Evolutionary conservation across 2,113 vertebrate genomes (phyloP).

Genomic region (Dinomys branickii): DNA sequence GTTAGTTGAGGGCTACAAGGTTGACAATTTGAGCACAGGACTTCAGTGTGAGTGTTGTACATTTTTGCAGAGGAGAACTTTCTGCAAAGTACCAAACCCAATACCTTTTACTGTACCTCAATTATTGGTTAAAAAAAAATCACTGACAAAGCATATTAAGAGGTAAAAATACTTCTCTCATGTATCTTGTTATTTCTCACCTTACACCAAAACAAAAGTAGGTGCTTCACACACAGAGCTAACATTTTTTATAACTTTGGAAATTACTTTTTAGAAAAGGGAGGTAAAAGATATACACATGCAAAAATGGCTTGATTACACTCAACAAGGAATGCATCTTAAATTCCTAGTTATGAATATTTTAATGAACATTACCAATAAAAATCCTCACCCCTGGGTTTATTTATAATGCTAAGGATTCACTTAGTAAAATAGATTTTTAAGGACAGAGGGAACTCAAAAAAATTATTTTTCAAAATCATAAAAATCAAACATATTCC

Average conservation of each 20-base stretch:
- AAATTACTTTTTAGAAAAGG: slow-evolving; percentile 17
- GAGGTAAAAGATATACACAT: neutral
- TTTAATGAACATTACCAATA: slow-evolving; percentile 66
- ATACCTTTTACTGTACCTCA: neutral
- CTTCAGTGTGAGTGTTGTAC: neutral
- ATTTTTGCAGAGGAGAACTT: neutral
- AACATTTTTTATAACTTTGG: slow-evolving; percentile 3
- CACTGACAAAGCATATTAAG: neutral
- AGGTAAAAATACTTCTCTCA: neutral
- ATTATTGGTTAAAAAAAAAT: neutral
- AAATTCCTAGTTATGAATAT: slow-evolving; percentile 57
- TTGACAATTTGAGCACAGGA: neutral
- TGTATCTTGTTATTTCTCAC: neutral
- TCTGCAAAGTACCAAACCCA: neutral
- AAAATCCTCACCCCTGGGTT: slow-evolving; percentile 54
- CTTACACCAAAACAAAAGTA: neutral
- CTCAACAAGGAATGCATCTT: slow-evolving; percentile 49
- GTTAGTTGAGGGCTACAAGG: neutral
- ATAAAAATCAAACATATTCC: slow-evolving; percentile 9
- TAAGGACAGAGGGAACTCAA: slow-evolving; percentile 41
- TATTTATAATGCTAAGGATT: slow-evolving; percentile 56
- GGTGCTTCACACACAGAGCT: neutral
- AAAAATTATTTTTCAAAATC: slow-evolving; percentile 43
- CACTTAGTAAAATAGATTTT: neutral
- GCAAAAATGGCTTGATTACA: slow-evolving; percentile 33